Evolutionary conservation across 2,797 vertebrate genomes (phyloP).

Genomic region (Oryzias dopingdopingensis): DNA sequence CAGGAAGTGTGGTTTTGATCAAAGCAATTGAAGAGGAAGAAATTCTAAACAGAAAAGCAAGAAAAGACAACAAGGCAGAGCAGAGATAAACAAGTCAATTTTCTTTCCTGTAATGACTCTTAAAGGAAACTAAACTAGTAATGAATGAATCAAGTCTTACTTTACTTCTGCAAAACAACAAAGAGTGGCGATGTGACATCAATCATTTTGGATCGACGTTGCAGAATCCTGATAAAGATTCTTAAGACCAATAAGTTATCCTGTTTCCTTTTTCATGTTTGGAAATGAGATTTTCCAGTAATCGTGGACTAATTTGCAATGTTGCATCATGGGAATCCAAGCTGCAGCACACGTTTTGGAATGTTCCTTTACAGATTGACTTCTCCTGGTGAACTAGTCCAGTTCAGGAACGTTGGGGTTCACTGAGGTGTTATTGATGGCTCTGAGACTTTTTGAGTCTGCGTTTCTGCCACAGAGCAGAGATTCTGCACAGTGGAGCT

Average conservation of each 20-base stretch:
- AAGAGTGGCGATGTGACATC: neutral
- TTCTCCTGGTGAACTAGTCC: conserved; percentile 58
- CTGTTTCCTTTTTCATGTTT: too few relatives aligned
- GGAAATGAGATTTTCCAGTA: too few relatives aligned
- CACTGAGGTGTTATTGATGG: conserved; percentile 56
- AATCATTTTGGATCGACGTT: neutral
- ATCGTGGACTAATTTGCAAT: too few relatives aligned
- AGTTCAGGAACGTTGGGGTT: conserved; percentile 58
- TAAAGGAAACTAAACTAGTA: too few relatives aligned
- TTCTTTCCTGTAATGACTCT: too few relatives aligned
- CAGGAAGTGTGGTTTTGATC: too few relatives aligned
- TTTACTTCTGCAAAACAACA: too few relatives aligned
- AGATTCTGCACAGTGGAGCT: conserved; percentile 61
- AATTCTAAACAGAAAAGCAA: too few relatives aligned
- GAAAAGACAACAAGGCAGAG: too few relatives aligned
- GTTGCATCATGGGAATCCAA: neutral
- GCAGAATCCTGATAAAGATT: neutral
- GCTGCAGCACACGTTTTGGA: neutral
- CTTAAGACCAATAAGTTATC: neutral
- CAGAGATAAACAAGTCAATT: too few relatives aligned
- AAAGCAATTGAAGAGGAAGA: too few relatives aligned
- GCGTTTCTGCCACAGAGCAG: conserved; percentile 16
- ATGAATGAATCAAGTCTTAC: too few relatives aligned
- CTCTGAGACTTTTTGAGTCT: conserved; percentile 33
- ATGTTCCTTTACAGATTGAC: neutral